These are phyloP conservation scores for Papilio protenor DNA, from an alignment of 2,888 invertebrate species.

Conservation along the genomic window DNA sequence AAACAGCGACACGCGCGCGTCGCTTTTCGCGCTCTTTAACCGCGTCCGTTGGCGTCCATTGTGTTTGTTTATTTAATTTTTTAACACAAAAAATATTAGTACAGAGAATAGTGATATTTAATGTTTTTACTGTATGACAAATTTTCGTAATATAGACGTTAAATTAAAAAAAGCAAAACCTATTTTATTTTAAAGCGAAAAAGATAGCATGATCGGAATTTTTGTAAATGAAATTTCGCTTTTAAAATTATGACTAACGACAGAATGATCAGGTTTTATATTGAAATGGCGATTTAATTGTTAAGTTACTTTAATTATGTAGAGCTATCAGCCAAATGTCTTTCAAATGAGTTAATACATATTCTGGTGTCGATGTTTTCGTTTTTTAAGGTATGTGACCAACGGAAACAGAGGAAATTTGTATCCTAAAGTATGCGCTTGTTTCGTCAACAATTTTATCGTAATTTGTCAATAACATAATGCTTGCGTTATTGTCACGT, in stretches of 20 bases:
- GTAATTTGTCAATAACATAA: not conserved
- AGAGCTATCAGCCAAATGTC: not conserved
- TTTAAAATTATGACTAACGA: not conserved
- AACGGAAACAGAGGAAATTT: slow-evolving; percentile 9
- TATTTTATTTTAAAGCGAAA: not conserved
- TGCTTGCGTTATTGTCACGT: not conserved
- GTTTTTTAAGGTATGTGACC: not conserved
- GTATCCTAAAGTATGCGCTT: not conserved
- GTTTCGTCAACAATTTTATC: slow-evolving; percentile 5
- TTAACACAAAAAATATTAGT: not conserved
- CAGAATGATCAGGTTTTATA: not conserved
- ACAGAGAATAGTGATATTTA: not conserved
- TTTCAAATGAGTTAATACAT: not conserved
- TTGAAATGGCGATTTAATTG: not conserved
- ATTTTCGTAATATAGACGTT: not conserved
- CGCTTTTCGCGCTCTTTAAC: slow-evolving; percentile 26
- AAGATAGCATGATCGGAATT: not conserved
- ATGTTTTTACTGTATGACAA: not conserved
- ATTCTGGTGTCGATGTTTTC: not conserved
- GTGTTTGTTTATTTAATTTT: not conserved
- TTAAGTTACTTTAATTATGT: not conserved
- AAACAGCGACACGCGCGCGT: slow-evolving; percentile 32
- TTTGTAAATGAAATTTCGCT: not conserved
- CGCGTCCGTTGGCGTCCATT: not conserved
- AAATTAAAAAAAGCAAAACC: not conserved